Evolutionary conservation across 2,888 invertebrate genomes (phyloP).

Genomic region (Nomada goodeniana): DNA sequence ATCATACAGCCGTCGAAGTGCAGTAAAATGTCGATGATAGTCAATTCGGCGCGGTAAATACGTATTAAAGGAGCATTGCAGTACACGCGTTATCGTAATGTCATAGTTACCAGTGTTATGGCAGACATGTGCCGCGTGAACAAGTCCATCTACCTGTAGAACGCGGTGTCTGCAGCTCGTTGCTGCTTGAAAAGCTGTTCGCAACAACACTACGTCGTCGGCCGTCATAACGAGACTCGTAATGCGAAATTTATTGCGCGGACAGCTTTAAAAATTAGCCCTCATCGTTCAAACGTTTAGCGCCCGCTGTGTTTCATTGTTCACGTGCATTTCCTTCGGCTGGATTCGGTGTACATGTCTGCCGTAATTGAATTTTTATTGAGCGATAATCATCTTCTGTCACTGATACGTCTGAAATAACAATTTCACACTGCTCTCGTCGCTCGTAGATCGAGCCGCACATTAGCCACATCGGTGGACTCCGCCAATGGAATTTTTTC

Average conservation of each 20-base stretch:
- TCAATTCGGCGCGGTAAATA: conserved; percentile 29
- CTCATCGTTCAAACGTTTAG: conserved; percentile 3
- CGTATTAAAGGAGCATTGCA: conserved; percentile 9
- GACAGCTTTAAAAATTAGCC: conserved; percentile 47
- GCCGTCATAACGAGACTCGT: conserved; percentile 40
- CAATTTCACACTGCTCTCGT: too few species aligned
- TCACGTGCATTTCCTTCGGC: background rate
- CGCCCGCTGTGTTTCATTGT: conserved; percentile 38
- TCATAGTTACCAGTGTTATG: conserved; percentile 45
- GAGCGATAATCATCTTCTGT: too few species aligned
- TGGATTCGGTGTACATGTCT: background rate
- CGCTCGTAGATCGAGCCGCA: too few species aligned
- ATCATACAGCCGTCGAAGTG: background rate
- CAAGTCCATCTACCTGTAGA: conserved; percentile 51
- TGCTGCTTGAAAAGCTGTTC: conserved; percentile 40
- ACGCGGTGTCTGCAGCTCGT: conserved; percentile 28
- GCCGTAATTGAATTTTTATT: too few species aligned
- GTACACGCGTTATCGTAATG: conserved; percentile 48
- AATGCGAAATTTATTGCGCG: conserved; percentile 48
- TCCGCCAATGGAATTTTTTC: too few species aligned
- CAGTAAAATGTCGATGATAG: conserved; percentile 11
- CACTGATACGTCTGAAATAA: background rate
- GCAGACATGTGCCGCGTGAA: conserved; percentile 40
- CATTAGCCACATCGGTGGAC: too few species aligned
- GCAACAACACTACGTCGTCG: conserved; percentile 46